Conservation (phyloP, 2,888 invertebrate species). For the Calameuta idolon region DNA sequence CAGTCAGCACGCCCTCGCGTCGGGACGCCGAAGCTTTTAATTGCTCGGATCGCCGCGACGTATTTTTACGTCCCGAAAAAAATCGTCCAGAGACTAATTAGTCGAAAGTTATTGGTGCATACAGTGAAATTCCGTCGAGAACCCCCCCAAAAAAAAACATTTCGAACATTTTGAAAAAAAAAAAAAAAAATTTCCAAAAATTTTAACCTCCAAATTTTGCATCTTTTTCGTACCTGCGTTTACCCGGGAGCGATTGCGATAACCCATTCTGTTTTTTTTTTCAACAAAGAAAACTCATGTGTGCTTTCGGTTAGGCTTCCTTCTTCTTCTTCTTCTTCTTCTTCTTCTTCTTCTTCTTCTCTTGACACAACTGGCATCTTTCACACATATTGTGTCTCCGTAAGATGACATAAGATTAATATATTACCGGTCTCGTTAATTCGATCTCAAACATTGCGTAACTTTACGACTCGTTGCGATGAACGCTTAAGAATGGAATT, state of each 20-base stretch:
- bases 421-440: conserved; percentile 14
- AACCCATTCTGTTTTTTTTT: background rate
- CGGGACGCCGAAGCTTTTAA: conserved; percentile 43
- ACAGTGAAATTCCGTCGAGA: background rate
- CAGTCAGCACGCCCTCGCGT: conserved; percentile 33
- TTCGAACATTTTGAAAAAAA: too few relatives aligned
- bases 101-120: background rate
- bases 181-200: background rate
- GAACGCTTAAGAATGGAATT: conserved; percentile 11
- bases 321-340: background rate
- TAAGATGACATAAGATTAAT: conserved; percentile 2
- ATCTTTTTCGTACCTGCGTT: background rate
- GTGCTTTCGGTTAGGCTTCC: background rate
- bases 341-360: background rate
- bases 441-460: conserved; percentile 26
- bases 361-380: conserved; percentile 1
- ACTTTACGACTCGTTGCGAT: conserved; percentile 16
- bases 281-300: background rate
- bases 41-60: conserved; percentile 25
- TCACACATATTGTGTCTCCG: background rate
- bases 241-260: too few relatives aligned
- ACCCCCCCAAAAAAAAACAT: background rate
- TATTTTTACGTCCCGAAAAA: conserved; percentile 4
- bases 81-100: conserved; percentile 2
- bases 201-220: background rate